Evolutionary conservation across 1,140 invertebrate genomes (phyloP).

Genomic region (Caenorhabditis tropicalis): DNA sequence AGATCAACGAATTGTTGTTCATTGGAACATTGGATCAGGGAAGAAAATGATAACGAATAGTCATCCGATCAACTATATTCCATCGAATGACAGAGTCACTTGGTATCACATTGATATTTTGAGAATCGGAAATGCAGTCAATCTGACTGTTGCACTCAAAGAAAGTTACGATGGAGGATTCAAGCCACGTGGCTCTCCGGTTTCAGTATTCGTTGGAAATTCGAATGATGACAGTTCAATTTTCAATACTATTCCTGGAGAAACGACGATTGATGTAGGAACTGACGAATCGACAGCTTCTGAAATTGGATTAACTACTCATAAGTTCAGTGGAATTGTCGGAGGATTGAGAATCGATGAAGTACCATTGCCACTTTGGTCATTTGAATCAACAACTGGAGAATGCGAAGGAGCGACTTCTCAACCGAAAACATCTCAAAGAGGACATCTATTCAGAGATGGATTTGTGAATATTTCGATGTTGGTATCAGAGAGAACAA

Average conservation of each 20-base stretch:
- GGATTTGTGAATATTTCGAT: slow-evolving; percentile 68
- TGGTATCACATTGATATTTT: slow-evolving; percentile 69
- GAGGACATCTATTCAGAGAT: slow-evolving; percentile 70
- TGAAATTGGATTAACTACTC: slow-evolving; percentile 63
- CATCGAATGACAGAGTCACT: slow-evolving; percentile 64
- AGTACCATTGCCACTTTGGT: slow-evolving; percentile 64
- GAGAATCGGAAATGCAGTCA: slow-evolving; percentile 66
- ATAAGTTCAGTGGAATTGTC: slow-evolving; percentile 65
- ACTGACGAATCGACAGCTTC: slow-evolving; percentile 53
- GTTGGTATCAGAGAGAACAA: slow-evolving; percentile 63
- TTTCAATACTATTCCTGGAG: slow-evolving; percentile 69
- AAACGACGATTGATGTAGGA: slow-evolving; percentile 64
- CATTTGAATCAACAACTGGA: slow-evolving; percentile 60
- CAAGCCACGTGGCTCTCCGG: slow-evolving; percentile 49
- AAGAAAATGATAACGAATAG: slow-evolving; percentile 65
- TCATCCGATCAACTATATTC: slow-evolving; percentile 68
- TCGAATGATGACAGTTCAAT: slow-evolving; percentile 62
- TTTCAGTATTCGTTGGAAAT: slow-evolving; percentile 61
- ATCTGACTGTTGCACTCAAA: slow-evolving; percentile 64
- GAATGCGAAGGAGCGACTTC: slow-evolving; percentile 67
- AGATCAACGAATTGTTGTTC: slow-evolving; percentile 67
- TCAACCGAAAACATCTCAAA: slow-evolving; percentile 48
- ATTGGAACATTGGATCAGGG: slow-evolving; percentile 70
- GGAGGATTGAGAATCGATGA: slow-evolving; percentile 68
- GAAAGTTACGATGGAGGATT: slow-evolving; percentile 57